Evolutionary conservation across 1,140 invertebrate genomes (phyloP), one percentile per base, ranked within the genome.

Genomic region (Scylla paramamosain): DNA sequence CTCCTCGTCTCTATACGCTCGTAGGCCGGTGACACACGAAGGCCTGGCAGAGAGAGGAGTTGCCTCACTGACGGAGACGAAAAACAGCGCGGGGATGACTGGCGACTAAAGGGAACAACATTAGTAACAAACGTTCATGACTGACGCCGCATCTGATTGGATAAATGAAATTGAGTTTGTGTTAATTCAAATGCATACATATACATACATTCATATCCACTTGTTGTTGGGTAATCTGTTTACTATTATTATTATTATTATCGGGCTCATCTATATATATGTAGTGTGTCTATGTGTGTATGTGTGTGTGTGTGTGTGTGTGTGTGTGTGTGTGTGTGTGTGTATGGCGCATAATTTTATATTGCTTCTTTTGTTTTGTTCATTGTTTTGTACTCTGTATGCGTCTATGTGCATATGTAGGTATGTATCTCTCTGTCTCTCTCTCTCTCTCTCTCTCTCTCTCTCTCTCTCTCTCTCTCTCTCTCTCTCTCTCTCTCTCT

Each of bases 71-170:
- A 59, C 52, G 52, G 52, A 59, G 10, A 59, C 52, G 10, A 59
- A 59, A 59, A n/a, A 3, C 20, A 20, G 67, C 25, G 10, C 8
- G 67, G 6, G 67, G n/a, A 77, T 7, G n/a, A 77, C 20, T 77
- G 2, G 25, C 67, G 2, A 7, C 67, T 77, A n/a, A 25, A 77
- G 12, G n/a, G 67, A 25, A n/a, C n/a, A 77, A n/a, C 67, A 77
- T 77, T n/a, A 77, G 20, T 77, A 77, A n/a, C 67, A 77, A 77
- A 77, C 25, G 67, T 77, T 77, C 67, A n/a, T 77, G 67, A 77
- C 20, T 77, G 67, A 77, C 25, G 67, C 20, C n/a, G 25, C 67
- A 20, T 77, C 67, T 77, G 67, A 77, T 77, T 77, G 67, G 67
- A 77, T 77, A n/a, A 77, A 77, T 77, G 67, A 77, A 77, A n/a